phyloP scores from a whole-genome alignment of 2,888 invertebrate genomes.

The Herminia tarsipennalis region DNA sequence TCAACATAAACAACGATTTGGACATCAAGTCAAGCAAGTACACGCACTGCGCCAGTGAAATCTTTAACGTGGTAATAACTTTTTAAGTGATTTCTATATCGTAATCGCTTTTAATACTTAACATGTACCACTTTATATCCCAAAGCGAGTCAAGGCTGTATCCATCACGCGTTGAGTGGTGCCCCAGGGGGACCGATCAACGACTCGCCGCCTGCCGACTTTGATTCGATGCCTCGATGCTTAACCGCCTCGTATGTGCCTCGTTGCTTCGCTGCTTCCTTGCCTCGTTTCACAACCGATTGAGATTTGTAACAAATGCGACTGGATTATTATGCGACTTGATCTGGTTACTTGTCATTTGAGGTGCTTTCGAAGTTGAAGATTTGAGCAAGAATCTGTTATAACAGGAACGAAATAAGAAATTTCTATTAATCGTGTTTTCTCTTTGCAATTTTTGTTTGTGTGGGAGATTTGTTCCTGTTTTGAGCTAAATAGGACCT shows the following conservation, averaged over 20 bases:
- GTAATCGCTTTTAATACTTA: conserved; percentile 6
- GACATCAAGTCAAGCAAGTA: no score
- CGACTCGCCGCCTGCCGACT: conserved; percentile 19
- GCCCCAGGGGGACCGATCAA: conserved; percentile 34
- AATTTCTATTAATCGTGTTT: no score
- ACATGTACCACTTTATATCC: conserved; percentile 15
- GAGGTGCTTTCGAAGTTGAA: no score
- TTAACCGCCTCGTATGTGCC: not conserved
- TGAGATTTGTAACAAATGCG: conserved; percentile 1
- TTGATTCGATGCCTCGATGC: conserved; percentile 12
- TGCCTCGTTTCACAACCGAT: conserved; percentile 7
- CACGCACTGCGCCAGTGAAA: no score
- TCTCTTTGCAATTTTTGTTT: no score
- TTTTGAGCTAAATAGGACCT: no score
- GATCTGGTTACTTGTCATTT: conserved; percentile 4
- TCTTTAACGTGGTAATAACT: no score
- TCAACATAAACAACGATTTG: no score
- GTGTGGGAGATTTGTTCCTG: no score
- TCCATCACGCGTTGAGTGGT: conserved; percentile 42
- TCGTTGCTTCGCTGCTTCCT: conserved; percentile 1
- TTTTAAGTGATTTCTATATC: not conserved
- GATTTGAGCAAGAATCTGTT: not conserved
- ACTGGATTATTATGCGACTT: not conserved
- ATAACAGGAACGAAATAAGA: no score
- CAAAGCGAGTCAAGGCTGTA: conserved; percentile 34